phyloP scores from a whole-genome alignment of 2,113 vertebrate species.

The Zosterops lateralis region DNA sequence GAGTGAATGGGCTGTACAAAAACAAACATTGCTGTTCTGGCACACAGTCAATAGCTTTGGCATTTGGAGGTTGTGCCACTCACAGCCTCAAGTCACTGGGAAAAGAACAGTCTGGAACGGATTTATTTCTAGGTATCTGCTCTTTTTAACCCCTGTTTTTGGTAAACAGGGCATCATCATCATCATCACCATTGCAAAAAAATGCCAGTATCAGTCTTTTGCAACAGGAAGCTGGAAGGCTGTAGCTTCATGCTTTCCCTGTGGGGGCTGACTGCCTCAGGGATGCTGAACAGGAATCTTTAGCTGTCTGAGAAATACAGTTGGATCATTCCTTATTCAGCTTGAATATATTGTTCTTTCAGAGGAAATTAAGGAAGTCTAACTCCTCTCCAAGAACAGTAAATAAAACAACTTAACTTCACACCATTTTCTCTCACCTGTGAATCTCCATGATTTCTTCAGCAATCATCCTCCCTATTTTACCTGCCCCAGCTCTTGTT shows the following conservation, averaged over 20 bases:
- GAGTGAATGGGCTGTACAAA: background rate
- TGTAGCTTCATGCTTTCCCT: background rate
- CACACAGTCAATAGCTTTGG: background rate
- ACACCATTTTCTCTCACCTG: conserved; percentile 76
- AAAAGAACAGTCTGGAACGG: background rate
- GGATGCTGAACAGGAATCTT: background rate
- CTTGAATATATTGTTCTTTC: background rate
- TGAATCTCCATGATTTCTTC: conserved; percentile 99
- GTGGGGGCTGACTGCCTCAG: background rate
- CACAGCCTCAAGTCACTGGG: background rate
- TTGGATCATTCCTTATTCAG: background rate
- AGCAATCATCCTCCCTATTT: conserved; percentile 98
- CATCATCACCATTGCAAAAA: background rate
- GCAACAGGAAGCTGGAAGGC: background rate
- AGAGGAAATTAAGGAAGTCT: background rate
- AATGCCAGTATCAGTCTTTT: background rate
- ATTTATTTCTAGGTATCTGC: background rate
- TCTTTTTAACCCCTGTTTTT: background rate
- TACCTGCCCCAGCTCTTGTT: conserved; percentile 93
- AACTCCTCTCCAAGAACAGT: background rate
- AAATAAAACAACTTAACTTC: background rate
- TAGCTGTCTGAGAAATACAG: background rate
- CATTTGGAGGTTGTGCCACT: background rate
- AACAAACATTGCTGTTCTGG: background rate
- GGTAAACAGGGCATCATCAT: background rate